Evolutionary conservation across 2,888 invertebrate species (phyloP).

Genomic region (Dromius quadrimaculatus): DNA sequence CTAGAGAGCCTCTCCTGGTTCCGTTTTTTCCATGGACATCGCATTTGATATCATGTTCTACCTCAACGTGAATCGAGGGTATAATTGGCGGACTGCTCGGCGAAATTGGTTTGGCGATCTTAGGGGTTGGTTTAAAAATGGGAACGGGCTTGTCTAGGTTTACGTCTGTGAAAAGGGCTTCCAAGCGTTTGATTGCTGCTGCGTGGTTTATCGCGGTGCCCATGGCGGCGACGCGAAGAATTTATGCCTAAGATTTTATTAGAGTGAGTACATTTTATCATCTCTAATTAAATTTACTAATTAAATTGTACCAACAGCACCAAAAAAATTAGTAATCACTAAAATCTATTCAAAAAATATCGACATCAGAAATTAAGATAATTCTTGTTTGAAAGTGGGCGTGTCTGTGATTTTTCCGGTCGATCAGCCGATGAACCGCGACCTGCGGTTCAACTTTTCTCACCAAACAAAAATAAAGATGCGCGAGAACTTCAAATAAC

Average conservation of each 20-base stretch:
- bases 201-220: slow-evolving; percentile 72
- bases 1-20: slow-evolving; percentile 70
- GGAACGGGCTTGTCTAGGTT: slow-evolving; percentile 67
- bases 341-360: slow-evolving; percentile 15
- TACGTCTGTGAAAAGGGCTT: slow-evolving; percentile 78
- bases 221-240: slow-evolving; percentile 56
- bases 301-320: too few species aligned
- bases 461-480: slow-evolving; percentile 1
- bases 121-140: slow-evolving; percentile 54
- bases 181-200: slow-evolving; percentile 78
- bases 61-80: slow-evolving; percentile 63
- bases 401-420: slow-evolving; percentile 21
- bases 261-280: not conserved
- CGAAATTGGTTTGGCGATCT: slow-evolving; percentile 49
- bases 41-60: slow-evolving; percentile 75
- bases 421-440: not conserved
- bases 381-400: slow-evolving; percentile 8
- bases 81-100: slow-evolving; percentile 49
- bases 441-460: slow-evolving; percentile 1
- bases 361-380: slow-evolving; percentile 4
- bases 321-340: slow-evolving; percentile 20
- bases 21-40: slow-evolving; percentile 76
- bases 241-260: not conserved
- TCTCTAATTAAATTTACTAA: too few species aligned
- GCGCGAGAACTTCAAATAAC: slow-evolving; percentile 21